These are phyloP conservation scores for Montipora efflorescens DNA, from an alignment of 64 coral and sea anemone species.

Conservation along the genomic window DNA sequence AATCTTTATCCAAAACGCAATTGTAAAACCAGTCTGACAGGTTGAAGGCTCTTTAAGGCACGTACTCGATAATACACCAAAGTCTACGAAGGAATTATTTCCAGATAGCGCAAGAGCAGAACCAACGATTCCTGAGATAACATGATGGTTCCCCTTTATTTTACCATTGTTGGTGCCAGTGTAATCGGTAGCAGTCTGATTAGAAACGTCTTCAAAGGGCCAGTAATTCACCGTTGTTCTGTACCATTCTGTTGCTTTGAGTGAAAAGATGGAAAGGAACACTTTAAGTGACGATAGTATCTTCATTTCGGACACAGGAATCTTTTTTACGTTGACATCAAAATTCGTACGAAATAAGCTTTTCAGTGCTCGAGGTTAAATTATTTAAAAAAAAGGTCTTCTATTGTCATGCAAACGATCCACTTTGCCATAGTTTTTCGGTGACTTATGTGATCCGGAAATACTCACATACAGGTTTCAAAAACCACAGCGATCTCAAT, in stretches of 20 bases:
- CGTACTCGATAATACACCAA: conserved; percentile 63
- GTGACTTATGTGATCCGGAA: not conserved
- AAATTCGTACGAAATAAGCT: not conserved
- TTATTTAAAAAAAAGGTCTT: not conserved
- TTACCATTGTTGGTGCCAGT: conserved; percentile 74
- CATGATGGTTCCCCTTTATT: conserved; percentile 51
- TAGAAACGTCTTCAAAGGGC: conserved; percentile 80
- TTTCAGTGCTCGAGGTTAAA: not conserved
- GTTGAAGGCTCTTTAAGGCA: conserved; percentile 70
- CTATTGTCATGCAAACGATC: not conserved
- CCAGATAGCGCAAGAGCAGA: conserved; percentile 68
- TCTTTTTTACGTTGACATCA: not conserved
- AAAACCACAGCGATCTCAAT: not conserved
- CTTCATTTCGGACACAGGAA: not conserved
- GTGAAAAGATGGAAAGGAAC: conserved; percentile 44
- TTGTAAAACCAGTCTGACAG: conserved; percentile 64
- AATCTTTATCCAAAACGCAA: conserved; percentile 89
- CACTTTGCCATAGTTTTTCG: not conserved
- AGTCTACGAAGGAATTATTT: conserved; percentile 56
- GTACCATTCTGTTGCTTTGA: conserved; percentile 86
- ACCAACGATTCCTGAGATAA: conserved; percentile 76
- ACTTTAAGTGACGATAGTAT: conserved; percentile 25
- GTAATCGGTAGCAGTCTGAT: conserved; percentile 41
- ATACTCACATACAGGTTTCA: not conserved
- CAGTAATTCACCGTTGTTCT: conserved; percentile 74